phyloP scores from a whole-genome alignment of 2,113 vertebrate genomes.

The Lagopus leucura region DNA sequence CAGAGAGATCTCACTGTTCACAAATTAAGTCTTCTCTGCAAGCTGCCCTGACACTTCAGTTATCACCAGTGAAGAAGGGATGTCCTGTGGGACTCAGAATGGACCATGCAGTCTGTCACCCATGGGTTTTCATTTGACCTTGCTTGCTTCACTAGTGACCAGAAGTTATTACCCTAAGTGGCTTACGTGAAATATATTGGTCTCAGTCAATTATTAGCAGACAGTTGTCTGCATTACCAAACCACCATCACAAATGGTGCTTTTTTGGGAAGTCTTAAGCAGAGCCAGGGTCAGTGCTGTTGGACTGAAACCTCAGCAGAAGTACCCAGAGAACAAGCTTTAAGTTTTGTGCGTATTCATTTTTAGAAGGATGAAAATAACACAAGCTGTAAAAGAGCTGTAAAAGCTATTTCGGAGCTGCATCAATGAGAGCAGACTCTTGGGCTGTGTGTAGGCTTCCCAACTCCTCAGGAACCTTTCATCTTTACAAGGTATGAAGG shows the following conservation, averaged over 20 bases:
- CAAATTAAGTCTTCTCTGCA: slow-evolving; percentile 16
- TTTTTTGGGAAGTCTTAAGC: slow-evolving; percentile 54
- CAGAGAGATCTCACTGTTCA: neutral
- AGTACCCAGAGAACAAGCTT: neutral
- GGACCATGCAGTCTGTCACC: neutral
- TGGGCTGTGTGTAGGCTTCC: neutral
- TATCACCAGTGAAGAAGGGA: neutral
- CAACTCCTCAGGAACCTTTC: neutral
- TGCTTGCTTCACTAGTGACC: slow-evolving; percentile 35
- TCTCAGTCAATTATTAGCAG: slow-evolving; percentile 66
- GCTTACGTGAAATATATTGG: slow-evolving; percentile 56
- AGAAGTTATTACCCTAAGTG: slow-evolving; percentile 59
- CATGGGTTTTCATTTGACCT: slow-evolving; percentile 56
- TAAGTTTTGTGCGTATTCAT: slow-evolving; percentile 35
- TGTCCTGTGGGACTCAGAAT: neutral
- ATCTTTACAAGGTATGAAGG: neutral
- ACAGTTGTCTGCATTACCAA: slow-evolving; percentile 65
- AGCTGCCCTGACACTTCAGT: slow-evolving; percentile 18
- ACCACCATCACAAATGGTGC: slow-evolving; percentile 47
- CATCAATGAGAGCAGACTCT: neutral
- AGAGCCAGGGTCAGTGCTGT: neutral
- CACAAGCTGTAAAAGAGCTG: neutral
- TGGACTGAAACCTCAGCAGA: slow-evolving; percentile 54
- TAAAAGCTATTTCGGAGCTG: neutral
- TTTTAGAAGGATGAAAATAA: slow-evolving; percentile 4